Base-by-base conservation (phyloP, 2,888 invertebrate genomes). In the Agapostemon virescens region DNA sequence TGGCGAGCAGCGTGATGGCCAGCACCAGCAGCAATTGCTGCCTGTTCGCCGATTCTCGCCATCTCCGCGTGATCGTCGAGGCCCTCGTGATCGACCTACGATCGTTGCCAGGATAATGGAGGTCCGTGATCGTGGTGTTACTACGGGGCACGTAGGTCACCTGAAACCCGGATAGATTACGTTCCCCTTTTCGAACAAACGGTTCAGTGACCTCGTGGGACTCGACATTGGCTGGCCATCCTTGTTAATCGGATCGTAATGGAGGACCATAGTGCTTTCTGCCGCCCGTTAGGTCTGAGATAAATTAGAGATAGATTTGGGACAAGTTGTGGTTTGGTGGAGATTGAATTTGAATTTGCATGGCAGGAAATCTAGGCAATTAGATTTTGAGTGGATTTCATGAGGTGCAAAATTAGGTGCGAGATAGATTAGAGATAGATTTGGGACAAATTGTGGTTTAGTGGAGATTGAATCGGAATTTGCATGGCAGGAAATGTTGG, bases 141-240 rank as follows among this genome's bases (percentile, higher is more conserved):
- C 91, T 90, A 33, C 88, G 87, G n/a, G 90, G 88, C 15, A 89
- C 90, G 73, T 90, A 91, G 38, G 88, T 92, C 73, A 92, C 91
- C 92, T 92, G 38, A 5, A 68, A 68, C 33, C 33, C 38, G 36
- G 40, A 33, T 30, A 15, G n/a, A 49, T n/a, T 49, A 49, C 61
- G 4, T 33, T 30, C 30, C 7, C 30, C 7, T 20, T 61, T 33
- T 30, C 26, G 11, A 7, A 9, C 20, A 2, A 17, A 9, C n/a
- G 58, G 58, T 33, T 61, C 58, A 30, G 30, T 30, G 30, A 61
- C 30, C 30, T 61, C 17, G 9, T 17, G 17, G 58, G 7, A 30
- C 58, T 20, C 49, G n/a, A 20, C 30, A 3, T 9, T 20, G 15
- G 55, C 15, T 20, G 30, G 15, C 17, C 7, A 58, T 58, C 30